Percentiles rank a stretch among this genome's conserved stretches.
These are phyloP conservation scores for Matsumyia berberina DNA, from an alignment of 2,888 invertebrate genomes.

Conservation along the genomic window DNA sequence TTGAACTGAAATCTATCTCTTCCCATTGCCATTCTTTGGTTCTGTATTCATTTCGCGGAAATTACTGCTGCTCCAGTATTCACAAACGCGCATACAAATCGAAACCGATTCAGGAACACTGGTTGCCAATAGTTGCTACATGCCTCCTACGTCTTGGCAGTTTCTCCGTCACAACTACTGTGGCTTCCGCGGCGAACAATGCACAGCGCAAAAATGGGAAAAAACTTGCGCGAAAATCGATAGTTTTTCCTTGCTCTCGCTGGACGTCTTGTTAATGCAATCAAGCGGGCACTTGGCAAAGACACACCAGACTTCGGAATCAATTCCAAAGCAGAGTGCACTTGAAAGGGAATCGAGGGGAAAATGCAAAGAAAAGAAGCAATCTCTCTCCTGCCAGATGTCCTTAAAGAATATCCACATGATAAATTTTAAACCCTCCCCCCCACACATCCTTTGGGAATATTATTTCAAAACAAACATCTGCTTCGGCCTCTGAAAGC, in stretches of 20 bases:
- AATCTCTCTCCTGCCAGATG: slow-evolving; percentile 23
- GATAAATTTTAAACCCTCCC: slow-evolving; percentile 31
- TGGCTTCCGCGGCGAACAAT: slow-evolving; percentile 13
- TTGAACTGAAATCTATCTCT: neutral
- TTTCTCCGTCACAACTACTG: neutral
- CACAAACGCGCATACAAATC: slow-evolving; percentile 52
- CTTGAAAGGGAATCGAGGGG: slow-evolving; percentile 5
- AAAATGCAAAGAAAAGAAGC: neutral
- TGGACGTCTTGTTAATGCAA: slow-evolving; percentile 48
- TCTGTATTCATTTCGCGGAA: neutral
- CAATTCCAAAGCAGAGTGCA: slow-evolving; percentile 40
- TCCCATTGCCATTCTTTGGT: neutral
- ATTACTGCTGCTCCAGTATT: slow-evolving; percentile 26
- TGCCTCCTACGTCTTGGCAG: neutral
- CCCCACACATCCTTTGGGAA: neutral
- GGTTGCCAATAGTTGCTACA: slow-evolving; percentile 26
- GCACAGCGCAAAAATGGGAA: neutral
- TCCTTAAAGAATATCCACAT: slow-evolving; percentile 23
- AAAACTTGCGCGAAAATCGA: slow-evolving; percentile 3
- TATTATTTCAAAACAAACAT: slow-evolving; percentile 32
- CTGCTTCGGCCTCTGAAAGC: slow-evolving; percentile 1
- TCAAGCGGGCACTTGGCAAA: slow-evolving; percentile 33
- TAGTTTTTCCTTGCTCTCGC: slow-evolving; percentile 1
- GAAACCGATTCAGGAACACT: slow-evolving; percentile 43
- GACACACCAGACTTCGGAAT: slow-evolving; percentile 33